A percentile compares a stretch with the other conserved stretches of the same genome.
Conservation (phyloP, 2,797 vertebrate genomes). For the Xerus rutilus region DNA sequence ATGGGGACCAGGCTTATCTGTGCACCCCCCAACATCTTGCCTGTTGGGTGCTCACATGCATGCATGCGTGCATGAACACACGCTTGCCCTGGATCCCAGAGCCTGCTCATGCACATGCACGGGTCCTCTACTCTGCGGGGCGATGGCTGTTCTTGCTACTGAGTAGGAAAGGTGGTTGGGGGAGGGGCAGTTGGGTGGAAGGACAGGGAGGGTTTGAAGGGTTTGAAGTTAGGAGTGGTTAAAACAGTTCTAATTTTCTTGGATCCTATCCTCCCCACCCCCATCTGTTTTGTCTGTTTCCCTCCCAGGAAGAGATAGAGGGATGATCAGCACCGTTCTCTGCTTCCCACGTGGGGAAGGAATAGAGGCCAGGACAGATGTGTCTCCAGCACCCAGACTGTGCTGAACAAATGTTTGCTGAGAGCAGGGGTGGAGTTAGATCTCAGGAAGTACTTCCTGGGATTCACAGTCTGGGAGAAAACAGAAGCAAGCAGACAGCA, state of each 20-base stretch:
- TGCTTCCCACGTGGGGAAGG: background rate
- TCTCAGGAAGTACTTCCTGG: constrained; percentile 4
- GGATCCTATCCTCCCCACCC: background rate
- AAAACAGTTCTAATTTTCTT: background rate
- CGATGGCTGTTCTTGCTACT: background rate
- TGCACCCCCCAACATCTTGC: background rate
- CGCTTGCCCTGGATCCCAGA: background rate
- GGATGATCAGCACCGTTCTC: background rate
- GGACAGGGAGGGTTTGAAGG: background rate
- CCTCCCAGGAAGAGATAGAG: background rate
- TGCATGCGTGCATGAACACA: background rate
- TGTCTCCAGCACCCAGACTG: background rate
- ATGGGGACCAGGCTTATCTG: background rate
- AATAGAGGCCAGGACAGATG: background rate
- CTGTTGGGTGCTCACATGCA: background rate
- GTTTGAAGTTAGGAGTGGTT: background rate
- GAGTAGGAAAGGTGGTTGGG: background rate
- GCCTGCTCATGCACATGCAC: background rate
- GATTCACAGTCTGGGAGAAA: background rate
- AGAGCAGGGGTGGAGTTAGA: background rate
- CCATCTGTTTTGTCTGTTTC: constrained; percentile 5
- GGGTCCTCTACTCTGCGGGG: background rate
- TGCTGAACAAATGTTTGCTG: background rate
- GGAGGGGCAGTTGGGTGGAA: background rate
- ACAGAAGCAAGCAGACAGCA: background rate